phyloP scores from a whole-genome alignment of 2,888 invertebrate species.

The Pachydiplax longipennis region DNA sequence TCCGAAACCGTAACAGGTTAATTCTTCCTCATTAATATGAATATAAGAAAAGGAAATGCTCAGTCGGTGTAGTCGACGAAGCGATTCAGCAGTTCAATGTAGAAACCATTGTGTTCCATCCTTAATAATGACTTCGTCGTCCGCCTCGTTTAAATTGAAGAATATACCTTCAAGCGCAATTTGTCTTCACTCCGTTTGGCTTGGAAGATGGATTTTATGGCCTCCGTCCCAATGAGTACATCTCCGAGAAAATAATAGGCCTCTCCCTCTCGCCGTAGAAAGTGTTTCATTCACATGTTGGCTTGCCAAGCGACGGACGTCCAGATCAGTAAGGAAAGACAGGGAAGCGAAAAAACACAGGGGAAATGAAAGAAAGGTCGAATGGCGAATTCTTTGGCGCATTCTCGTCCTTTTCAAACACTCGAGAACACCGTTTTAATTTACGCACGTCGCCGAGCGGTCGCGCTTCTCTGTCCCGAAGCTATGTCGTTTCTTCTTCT shows the following conservation, averaged over 20 bases:
- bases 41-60: no score
- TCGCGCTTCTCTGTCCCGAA: background rate
- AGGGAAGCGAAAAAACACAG: background rate
- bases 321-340: background rate
- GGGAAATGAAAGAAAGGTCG: background rate
- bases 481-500: background rate
- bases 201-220: background rate
- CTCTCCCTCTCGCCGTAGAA: background rate
- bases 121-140: no score
- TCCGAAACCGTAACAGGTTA: no score
- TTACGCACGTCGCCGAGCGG: background rate
- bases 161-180: background rate
- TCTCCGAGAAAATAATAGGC: background rate
- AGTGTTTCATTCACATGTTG: slow-evolving; percentile 27
- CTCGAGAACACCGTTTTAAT: background rate
- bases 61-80: no score
- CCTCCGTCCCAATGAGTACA: background rate
- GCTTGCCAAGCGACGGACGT: slow-evolving; percentile 4
- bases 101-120: no score
- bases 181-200: background rate
- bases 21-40: no score
- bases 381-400: no score
- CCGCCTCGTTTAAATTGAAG: no score
- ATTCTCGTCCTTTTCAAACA: no score
- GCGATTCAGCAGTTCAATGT: no score